Evolutionary conservation across 1,140 invertebrate species (phyloP), one percentile per base, ranked within the genome.

Genomic region (Lasaia peninsularis): DNA sequence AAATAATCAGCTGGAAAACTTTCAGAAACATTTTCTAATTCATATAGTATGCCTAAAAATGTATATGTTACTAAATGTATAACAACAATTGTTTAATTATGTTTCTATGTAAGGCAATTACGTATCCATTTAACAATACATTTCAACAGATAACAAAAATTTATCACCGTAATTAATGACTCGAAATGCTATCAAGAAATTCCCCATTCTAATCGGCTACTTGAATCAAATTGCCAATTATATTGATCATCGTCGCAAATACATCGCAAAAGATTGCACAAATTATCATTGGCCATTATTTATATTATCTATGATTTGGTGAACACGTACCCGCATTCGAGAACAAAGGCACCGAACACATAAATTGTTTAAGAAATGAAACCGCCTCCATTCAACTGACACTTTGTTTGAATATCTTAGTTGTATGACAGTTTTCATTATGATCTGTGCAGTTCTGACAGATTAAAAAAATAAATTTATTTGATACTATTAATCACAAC

Each of bases 291-390:
- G 56, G 56, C 63, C 75, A 80, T 82, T 80, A 82, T 60, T 78
- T 74, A 80, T 62, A 71, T 75, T 84, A 77, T 84, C 74, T 67
- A 48, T 80, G 77, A 82, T 78, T 83, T 74, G 65, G 75, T 80
- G 76, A 78, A 67, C 70, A 69, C 71, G 68, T 75, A 70, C 60
- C 52, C 64, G 32, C 57, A 60, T 20, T 69, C n/a, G 64, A 70
- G 18, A 48, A 62, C 65, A 86, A 81, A 80, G 75, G 69, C 70
- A 77, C 80, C 78, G 77, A 68, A 65, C 71, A 28, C 73, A 80
- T 83, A 83, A 80, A 83, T 78, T 80, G 76, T 65, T 79, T 78
- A 75, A 71, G 69, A 69, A 78, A 83, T 79, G 61, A 59, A 73
- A 77, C 75, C 80, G 74, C 80, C 69, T 73, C 71, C 69, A 16